Conservation (phyloP, 2,113 vertebrate species). For the Patagioenas fasciata region DNA sequence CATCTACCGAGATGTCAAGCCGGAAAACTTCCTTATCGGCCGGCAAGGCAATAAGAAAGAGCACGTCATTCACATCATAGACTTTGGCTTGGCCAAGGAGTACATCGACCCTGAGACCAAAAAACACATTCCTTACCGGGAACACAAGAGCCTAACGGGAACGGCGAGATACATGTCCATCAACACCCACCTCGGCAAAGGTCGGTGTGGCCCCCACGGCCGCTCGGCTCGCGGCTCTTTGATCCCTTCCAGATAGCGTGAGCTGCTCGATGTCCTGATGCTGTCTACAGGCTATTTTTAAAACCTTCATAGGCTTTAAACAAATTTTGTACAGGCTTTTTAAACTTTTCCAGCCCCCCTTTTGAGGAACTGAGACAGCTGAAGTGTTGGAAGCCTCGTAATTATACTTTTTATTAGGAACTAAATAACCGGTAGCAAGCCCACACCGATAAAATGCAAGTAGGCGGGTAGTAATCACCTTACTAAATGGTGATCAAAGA, state of each 20-base stretch:
- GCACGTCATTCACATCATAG: slow-evolving; percentile 97
- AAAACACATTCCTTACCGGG: slow-evolving; percentile 99
- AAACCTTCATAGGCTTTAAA: no score
- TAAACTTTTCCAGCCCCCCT: neutral
- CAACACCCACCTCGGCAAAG: slow-evolving; percentile 98
- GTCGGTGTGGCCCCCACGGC: slow-evolving; percentile 66
- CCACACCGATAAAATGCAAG: neutral
- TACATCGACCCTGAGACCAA: slow-evolving; percentile 99
- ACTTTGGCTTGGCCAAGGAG: slow-evolving; percentile 99
- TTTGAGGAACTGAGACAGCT: neutral
- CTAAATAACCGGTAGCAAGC: neutral
- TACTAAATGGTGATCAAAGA: neutral
- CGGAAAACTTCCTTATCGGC: slow-evolving; percentile 98
- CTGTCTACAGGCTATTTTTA: neutral
- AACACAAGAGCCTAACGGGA: slow-evolving; percentile 98
- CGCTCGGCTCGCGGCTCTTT: neutral
- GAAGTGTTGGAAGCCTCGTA: neutral
- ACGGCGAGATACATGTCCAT: slow-evolving; percentile 99
- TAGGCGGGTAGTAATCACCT: neutral
- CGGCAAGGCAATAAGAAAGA: slow-evolving; percentile 98
- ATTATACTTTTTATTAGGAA: neutral
- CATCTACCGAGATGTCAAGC: slow-evolving; percentile 98
- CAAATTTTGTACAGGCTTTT: neutral
- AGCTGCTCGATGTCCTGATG: neutral
- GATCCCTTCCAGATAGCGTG: neutral